Evolutionary conservation across 2,888 invertebrate species (phyloP), one percentile per base, ranked within the genome.

Genomic region (Amphipoea lucens): DNA sequence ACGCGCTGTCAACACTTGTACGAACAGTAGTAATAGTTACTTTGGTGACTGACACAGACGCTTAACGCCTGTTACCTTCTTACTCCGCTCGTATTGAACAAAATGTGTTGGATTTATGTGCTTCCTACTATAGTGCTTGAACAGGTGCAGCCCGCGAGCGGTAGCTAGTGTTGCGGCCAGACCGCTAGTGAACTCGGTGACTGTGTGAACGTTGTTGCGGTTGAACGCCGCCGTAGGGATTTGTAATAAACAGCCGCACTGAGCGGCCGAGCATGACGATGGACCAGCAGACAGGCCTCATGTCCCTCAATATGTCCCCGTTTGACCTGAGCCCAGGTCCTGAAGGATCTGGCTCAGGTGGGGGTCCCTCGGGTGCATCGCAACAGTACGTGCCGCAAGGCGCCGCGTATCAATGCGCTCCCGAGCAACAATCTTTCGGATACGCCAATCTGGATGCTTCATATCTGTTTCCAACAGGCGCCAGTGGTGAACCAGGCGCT

Each of bases 221-320:
- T 96, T 94, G 94, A 95, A 94, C 94, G 94, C 96, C 95, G 96
- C 94, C 89, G 94, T 96, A 96, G 96, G 96, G 95, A 95, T 95
- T 94, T 92, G 92, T 96, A 93, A 91, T 90, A 92, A 92, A 89
- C 92, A 94, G 95, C 96, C 96, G 96, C 96, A 93, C 90, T 90
- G 95, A 92, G 96, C 96, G 96, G 96, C 95, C 94, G 95, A 96
- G 96, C 95, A 96, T 96, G 96, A 96, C 96, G 94, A 98, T 98
- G 98, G 98, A 98, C 97, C 98, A 98, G 97, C 98, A 98, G 97
- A 97, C 97, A 96, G 98, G 98, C 97, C 97, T 98, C 97, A 98
- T 98, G 97, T 98, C 98, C 96, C 97, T 98, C 94, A 98, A 98
- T 97, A 98, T 98, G 98, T 98, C 98, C 97, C 98, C 98, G 91